These are phyloP conservation scores for Danio tinwini DNA, from an alignment of 2,797 vertebrate genomes.

Conservation along the genomic window DNA sequence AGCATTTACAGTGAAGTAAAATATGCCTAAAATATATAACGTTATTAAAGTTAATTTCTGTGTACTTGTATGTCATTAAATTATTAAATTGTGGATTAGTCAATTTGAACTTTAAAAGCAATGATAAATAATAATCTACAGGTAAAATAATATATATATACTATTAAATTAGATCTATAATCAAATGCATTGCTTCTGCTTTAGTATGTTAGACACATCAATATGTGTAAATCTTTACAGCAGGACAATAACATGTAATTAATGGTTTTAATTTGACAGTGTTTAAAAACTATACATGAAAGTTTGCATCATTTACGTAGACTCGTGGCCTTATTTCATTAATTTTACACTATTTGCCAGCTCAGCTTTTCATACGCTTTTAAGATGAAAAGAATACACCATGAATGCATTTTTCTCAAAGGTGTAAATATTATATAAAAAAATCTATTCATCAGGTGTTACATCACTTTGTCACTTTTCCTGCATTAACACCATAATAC, in stretches of 20 bases:
- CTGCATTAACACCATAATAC: neutral
- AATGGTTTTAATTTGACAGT: neutral
- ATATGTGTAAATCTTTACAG: neutral
- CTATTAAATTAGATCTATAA: neutral
- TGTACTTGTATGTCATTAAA: too few relatives aligned
- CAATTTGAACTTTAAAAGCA: neutral
- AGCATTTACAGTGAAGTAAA: neutral
- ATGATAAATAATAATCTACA: neutral
- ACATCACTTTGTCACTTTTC: conserved; percentile 9
- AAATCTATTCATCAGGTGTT: neutral
- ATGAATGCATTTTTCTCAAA: neutral
- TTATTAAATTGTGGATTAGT: neutral
- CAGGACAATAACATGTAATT: neutral
- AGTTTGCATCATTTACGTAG: too few relatives aligned
- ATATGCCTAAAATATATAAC: neutral
- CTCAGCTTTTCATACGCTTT: neutral
- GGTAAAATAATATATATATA: neutral
- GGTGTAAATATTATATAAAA: neutral
- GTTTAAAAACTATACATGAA: too few relatives aligned
- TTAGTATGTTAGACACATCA: neutral
- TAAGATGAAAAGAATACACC: neutral
- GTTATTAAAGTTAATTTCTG: too few relatives aligned
- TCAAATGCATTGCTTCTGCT: neutral
- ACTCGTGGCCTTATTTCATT: neutral
- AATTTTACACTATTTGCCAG: neutral